Conservation (phyloP, 2,113 vertebrate genomes). For the Theristicus caerulescens region DNA sequence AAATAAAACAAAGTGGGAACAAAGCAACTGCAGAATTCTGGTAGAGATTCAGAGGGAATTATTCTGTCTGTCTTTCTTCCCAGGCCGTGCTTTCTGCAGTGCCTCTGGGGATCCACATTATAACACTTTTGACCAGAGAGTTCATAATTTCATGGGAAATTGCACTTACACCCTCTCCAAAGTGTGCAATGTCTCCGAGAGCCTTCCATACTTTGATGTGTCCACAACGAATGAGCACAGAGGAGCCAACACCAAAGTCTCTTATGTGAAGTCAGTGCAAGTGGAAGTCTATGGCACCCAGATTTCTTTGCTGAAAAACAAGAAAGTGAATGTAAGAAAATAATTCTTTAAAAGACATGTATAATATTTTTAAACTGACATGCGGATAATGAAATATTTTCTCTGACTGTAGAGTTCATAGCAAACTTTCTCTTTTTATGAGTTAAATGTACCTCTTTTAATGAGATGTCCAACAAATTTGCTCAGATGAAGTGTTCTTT, state of each 20-base stretch:
- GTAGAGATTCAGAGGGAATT: background rate
- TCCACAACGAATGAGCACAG: conserved; percentile 86
- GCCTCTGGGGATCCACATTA: conserved; percentile 67
- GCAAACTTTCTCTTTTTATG: background rate
- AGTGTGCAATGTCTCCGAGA: conserved; percentile 72
- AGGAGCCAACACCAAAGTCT: conserved; percentile 79
- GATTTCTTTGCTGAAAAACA: conserved; percentile 81
- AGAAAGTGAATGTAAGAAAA: conserved; percentile 79
- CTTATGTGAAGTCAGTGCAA: conserved; percentile 83
- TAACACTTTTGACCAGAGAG: conserved; percentile 42
- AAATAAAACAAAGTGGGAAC: background rate
- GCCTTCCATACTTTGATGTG: conserved; percentile 79
- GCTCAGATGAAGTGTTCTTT: background rate
- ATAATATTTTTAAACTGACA: background rate
- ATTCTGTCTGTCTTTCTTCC: background rate
- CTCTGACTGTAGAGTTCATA: background rate
- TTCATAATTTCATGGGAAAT: conserved; percentile 87
- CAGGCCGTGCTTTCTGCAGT: conserved; percentile 22
- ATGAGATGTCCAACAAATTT: background rate
- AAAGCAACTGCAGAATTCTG: background rate
- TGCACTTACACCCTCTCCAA: conserved; percentile 87
- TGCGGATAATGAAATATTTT: background rate
- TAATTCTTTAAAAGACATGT: background rate
- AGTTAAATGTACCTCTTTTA: background rate
- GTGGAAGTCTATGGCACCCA: conserved; percentile 68